Conservation (phyloP, 2,888 invertebrate species). For the Tachina lurida region DNA sequence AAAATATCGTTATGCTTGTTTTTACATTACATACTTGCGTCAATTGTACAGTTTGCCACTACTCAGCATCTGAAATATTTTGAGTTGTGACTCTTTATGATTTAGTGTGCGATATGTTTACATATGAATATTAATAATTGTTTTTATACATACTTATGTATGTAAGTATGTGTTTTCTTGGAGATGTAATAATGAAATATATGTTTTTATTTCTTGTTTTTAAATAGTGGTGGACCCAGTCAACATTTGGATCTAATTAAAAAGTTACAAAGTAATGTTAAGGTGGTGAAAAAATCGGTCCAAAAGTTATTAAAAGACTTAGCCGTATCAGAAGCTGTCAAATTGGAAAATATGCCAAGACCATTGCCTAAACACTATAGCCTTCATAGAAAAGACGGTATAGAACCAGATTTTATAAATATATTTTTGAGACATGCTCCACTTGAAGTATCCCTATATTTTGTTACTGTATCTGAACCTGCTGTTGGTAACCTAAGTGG, state of each 20-base stretch:
- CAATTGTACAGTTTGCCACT: no score
- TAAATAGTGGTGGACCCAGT: conserved; percentile 86
- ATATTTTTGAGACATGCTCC: conserved; percentile 87
- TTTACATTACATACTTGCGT: no score
- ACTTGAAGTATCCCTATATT: conserved; percentile 84
- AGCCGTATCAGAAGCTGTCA: conserved; percentile 87
- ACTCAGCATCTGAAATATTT: no score
- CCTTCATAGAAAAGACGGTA: conserved; percentile 88
- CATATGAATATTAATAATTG: no score
- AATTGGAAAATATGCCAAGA: conserved; percentile 84
- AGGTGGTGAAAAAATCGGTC: conserved; percentile 86
- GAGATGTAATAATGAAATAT: not conserved
- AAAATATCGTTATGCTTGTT: no score
- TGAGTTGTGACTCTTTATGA: no score
- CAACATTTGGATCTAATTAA: conserved; percentile 89
- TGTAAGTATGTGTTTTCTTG: no score
- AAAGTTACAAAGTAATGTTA: conserved; percentile 88
- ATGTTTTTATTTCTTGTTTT: conserved; percentile 24
- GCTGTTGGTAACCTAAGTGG: conserved; percentile 78
- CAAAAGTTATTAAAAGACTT: conserved; percentile 87
- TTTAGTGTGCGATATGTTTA: no score
- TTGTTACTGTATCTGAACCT: conserved; percentile 88
- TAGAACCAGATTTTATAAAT: conserved; percentile 89
- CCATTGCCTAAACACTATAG: conserved; percentile 85
- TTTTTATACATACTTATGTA: no score